Evolutionary conservation across 1,140 invertebrate species (phyloP), one percentile per base, ranked within the genome.

Genomic region (Holcopasites calliopsidis): DNA sequence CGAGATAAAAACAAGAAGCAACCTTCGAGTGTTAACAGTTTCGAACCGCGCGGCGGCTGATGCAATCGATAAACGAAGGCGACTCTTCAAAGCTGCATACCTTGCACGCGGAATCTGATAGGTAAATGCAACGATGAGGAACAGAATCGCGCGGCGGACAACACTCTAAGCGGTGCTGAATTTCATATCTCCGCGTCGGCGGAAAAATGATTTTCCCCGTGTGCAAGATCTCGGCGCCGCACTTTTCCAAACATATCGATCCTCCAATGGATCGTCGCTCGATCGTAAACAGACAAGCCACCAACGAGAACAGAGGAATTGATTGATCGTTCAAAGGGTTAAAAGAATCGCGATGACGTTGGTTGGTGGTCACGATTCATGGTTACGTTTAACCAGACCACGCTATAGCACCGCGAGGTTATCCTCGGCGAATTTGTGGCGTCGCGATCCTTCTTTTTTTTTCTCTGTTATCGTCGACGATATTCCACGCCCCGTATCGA

Each of bases 391-490:
- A 73, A 73, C 70, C 26, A 73, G 58, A 60, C 54, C n/a, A n/a
- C 49, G 70, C 64, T 64, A 73, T 23, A 73, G 54, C 60, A 33
- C 35, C 26, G 26, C 70, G 58, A 73, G 70, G 70, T 54, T 64
- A 72, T 72, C 70, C 23, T 1, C n/a, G 42, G 7, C 38, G 38
- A 57, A n/a, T 40, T 33, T 21, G 40, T 33, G 47, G 33, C 33
- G 62, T 38, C 47, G 52, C 65, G 49, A 40, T 23, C 33, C n/a
- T 54, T 3, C 52, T 28, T 18, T 8, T 1, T 0, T 50, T 52
- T 26, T 58, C 57, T 6, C 4, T 38, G n/a, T n/a, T n/a, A n/a
- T n/a, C n/a, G n/a, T n/a, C 1, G 6, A 6, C 3, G 21, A 13
- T 61, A n/a, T 40, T 38, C 1, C 33, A n/a, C n/a, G n/a, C 23